Base-by-base conservation (phyloP, 2,888 invertebrate species). In the Cryptophagus acutangulus region DNA sequence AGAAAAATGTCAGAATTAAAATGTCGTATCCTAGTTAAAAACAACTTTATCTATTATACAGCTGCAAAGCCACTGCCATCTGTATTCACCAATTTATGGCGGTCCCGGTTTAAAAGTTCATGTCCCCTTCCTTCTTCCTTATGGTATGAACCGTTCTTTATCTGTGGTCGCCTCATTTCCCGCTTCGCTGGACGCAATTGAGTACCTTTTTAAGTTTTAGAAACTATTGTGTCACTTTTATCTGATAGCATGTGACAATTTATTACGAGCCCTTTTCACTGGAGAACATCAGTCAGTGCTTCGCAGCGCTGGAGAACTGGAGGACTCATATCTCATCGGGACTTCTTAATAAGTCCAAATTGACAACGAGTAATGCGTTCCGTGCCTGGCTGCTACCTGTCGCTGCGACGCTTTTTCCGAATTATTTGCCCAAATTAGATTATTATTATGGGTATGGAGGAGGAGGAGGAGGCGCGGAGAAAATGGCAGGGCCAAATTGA, bases 141-240 rank as follows among this genome's bases (percentile, higher is more conserved):
- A 43, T 31, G 30, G 33, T 17, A 13, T 14, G 26, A 39, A 38
- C 46, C 41, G 46, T 54, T 56, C 56, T 59, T 61, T 62, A 61
- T 63, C 61, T 61, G 59, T 54, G 65, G 64, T 61, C 63, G 62
- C 62, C 67, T 68, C 66, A 69, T 69, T 69, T 68, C 66, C 67
- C 67, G 67, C 65, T 65, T 62, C 67, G 68, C 63, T 64, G 67
- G 63, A 55, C 59, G 61, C 66, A 63, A 65, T 64, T 59, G 65
- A 66, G 66, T 63, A 67, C 63, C 66, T 67, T 68, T 67, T 67
- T 64, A 65, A 67, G 66, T 67, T 68, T 65, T 61, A 59, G 65
- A 64, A 68, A 69, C 67, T 67, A 67, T 66, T 63, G 62, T 69
- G 67, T 68, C 67, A 66, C 56, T 62, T 62, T 64, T 65, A 67